A percentile compares a stretch with the other conserved stretches of the same genome.
Conservation (phyloP, 2,797 vertebrate genomes). For the Spatula versicolor region DNA sequence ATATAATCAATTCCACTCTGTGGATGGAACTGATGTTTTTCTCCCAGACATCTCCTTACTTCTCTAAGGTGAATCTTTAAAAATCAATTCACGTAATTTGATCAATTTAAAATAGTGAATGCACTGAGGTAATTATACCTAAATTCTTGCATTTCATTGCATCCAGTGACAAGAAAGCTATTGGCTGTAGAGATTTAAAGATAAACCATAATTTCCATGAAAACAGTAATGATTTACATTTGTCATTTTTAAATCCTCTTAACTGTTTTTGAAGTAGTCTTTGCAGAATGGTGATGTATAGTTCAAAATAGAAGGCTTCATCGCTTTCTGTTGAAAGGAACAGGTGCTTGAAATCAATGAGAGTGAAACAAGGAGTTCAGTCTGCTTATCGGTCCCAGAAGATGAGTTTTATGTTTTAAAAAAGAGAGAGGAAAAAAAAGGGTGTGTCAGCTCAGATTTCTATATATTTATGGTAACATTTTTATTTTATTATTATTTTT, state of each 20-base stretch:
- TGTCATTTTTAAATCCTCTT: not conserved
- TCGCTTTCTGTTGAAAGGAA: not conserved
- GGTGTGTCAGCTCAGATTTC: not conserved
- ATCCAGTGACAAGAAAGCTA: not conserved
- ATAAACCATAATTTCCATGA: not conserved
- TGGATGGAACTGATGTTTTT: conserved; percentile 12
- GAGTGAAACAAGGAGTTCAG: not conserved
- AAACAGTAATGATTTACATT: not conserved
- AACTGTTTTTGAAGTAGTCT: not conserved
- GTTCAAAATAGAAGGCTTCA: not conserved
- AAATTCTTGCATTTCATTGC: not conserved
- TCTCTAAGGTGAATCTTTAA: conserved; percentile 19
- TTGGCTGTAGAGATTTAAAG: not conserved
- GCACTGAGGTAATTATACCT: not conserved
- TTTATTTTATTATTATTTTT: not conserved
- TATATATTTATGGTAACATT: not conserved
- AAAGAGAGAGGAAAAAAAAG: not conserved
- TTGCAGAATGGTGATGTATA: not conserved
- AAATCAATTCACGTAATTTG: conserved; percentile 9
- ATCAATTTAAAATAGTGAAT: conserved; percentile 36
- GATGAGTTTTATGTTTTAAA: not conserved
- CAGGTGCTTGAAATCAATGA: not conserved
- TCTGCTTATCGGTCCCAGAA: not conserved
- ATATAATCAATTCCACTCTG: conserved; percentile 56
- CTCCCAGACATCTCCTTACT: not conserved